Evolutionary conservation across 2,797 vertebrate species (phyloP).

Genomic region (Chiloscyllium punctatum): DNA sequence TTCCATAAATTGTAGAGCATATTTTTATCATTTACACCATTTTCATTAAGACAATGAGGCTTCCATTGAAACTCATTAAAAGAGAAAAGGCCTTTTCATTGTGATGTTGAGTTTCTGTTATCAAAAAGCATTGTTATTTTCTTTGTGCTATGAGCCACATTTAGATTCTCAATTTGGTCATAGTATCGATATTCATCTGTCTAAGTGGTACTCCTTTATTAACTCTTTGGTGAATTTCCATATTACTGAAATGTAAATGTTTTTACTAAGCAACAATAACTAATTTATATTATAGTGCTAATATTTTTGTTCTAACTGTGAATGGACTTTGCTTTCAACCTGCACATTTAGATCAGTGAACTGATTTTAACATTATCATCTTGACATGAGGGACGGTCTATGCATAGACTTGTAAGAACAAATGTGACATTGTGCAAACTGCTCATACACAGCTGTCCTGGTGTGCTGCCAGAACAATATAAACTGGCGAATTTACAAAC

Average conservation of each 20-base stretch:
- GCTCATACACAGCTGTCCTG: neutral
- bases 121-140: too few species aligned
- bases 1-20: neutral
- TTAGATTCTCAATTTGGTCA: constrained; percentile 24
- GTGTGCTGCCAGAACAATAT: neutral
- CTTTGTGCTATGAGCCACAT: neutral
- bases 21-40: neutral
- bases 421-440: neutral
- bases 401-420: neutral
- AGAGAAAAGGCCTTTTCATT: neutral
- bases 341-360: neutral
- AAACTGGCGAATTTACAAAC: neutral
- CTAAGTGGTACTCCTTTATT: neutral
- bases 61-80: neutral
- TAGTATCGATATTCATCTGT: neutral
- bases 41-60: neutral
- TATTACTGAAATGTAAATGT: neutral
- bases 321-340: neutral
- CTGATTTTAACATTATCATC: neutral
- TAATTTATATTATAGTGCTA: neutral
- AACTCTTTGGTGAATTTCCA: neutral
- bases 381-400: neutral
- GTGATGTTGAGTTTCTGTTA: neutral
- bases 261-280: neutral
- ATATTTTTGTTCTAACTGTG: neutral